phyloP scores from a whole-genome alignment of 2,797 vertebrate species.

The Vireo griseus region DNA sequence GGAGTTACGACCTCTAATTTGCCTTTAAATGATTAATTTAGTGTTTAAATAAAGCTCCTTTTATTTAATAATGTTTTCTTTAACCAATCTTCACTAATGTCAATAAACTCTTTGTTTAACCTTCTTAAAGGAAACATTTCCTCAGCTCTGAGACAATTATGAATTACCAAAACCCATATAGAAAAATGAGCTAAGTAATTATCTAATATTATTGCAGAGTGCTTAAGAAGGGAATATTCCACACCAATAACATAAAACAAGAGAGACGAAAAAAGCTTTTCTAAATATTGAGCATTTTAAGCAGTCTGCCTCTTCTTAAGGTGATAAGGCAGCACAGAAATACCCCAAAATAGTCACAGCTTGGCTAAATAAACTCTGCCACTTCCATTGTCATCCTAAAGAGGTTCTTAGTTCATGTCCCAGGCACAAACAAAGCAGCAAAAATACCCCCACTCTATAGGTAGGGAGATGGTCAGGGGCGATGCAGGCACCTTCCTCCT shows the following conservation, averaged over 20 bases:
- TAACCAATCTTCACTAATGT: conserved; percentile 86
- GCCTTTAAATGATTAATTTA: conserved; percentile 86
- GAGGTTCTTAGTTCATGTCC: not conserved
- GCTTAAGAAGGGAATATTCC: conserved; percentile 51
- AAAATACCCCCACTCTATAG: accelerated
- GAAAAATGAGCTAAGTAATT: conserved; percentile 71
- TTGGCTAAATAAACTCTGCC: not conserved
- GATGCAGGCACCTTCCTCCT: accelerated
- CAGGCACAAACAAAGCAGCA: not conserved
- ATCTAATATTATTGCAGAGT: conserved; percentile 55
- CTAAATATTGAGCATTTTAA: conserved; percentile 18
- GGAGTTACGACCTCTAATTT: conserved; percentile 85
- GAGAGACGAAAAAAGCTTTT: not conserved
- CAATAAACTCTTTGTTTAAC: conserved; percentile 87
- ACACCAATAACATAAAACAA: not conserved
- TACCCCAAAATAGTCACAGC: not conserved
- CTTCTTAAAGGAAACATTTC: conserved; percentile 84
- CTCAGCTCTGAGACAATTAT: conserved; percentile 75
- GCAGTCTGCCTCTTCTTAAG: not conserved
- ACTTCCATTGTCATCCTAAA: not conserved
- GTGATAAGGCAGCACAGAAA: conserved; percentile 1
- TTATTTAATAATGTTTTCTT: conserved; percentile 86
- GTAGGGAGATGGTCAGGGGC: not conserved
- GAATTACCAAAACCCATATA: conserved; percentile 71
- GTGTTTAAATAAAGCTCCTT: conserved; percentile 88